phyloP scores from a whole-genome alignment of 2,797 vertebrate species.

The Cryptoprocta ferox region DNA sequence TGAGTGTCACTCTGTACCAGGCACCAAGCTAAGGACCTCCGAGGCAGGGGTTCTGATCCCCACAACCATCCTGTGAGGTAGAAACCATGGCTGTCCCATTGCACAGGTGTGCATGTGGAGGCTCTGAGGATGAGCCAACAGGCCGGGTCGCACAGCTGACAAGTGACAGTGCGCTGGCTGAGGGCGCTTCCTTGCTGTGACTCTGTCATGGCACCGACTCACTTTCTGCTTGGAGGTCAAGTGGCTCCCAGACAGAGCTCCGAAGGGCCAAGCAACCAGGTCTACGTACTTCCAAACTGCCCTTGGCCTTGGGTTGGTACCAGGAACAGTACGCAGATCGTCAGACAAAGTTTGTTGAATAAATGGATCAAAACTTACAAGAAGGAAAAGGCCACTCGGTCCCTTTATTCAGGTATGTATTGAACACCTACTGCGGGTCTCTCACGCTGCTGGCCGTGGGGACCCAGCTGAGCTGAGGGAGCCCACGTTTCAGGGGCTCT shows the following conservation, averaged over 20 bases:
- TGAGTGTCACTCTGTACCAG: accelerated
- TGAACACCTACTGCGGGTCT: background rate
- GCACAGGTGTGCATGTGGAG: background rate
- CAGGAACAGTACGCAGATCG: background rate
- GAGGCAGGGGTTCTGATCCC: background rate
- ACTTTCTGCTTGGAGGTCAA: background rate
- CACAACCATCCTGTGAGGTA: background rate
- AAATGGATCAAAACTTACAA: background rate
- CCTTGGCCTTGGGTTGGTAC: background rate
- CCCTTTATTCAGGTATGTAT: background rate
- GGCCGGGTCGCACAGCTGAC: accelerated
- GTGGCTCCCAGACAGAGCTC: background rate
- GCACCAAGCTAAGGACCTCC: background rate
- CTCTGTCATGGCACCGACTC: background rate
- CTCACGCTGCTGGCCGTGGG: background rate
- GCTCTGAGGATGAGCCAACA: accelerated
- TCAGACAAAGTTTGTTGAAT: background rate
- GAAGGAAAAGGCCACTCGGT: background rate
- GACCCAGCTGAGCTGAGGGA: background rate
- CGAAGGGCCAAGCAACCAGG: background rate
- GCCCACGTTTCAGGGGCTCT: background rate
- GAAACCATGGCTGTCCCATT: background rate
- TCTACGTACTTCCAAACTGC: background rate
- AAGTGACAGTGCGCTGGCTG: background rate
- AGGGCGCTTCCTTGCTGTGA: accelerated